Evolutionary conservation across 2,888 invertebrate species (phyloP).

Genomic region (Mamestra brassicae): DNA sequence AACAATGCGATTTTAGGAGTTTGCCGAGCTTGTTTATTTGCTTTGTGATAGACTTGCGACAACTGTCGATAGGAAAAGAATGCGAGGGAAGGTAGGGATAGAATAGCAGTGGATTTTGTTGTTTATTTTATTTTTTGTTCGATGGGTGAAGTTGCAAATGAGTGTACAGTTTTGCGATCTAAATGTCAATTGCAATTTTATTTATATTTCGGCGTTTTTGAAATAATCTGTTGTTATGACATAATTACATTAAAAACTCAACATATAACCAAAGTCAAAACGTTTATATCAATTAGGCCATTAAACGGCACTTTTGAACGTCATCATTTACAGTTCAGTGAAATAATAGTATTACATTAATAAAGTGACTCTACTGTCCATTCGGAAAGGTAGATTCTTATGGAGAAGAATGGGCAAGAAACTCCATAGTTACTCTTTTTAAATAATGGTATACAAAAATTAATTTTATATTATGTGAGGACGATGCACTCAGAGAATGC

Average conservation of each 20-base stretch:
- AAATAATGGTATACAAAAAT: no score
- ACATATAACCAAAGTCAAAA: no score
- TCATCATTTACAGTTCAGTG: no score
- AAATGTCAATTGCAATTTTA: background rate
- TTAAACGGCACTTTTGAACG: no score
- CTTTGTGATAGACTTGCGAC: slow-evolving; percentile 57
- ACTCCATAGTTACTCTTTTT: no score
- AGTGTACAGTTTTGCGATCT: background rate
- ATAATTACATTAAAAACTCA: background rate
- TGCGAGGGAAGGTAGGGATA: slow-evolving; percentile 21
- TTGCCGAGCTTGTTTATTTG: slow-evolving; percentile 61
- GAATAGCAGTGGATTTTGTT: slow-evolving; percentile 14
- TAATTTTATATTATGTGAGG: no score
- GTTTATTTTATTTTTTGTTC: slow-evolving; percentile 27
- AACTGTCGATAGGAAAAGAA: slow-evolving; percentile 54
- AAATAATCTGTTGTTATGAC: background rate
- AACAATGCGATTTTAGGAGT: slow-evolving; percentile 67
- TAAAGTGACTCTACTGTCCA: no score
- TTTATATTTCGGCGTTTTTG: background rate
- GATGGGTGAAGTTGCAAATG: background rate
- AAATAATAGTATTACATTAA: no score
- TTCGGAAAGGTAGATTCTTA: no score
- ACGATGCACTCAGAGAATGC: no score
- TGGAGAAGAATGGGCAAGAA: no score
- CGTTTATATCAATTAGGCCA: no score